These are phyloP conservation scores for Sebastes schlegelii DNA, from an alignment of 2,113 vertebrate species.

Conservation along the genomic window DNA sequence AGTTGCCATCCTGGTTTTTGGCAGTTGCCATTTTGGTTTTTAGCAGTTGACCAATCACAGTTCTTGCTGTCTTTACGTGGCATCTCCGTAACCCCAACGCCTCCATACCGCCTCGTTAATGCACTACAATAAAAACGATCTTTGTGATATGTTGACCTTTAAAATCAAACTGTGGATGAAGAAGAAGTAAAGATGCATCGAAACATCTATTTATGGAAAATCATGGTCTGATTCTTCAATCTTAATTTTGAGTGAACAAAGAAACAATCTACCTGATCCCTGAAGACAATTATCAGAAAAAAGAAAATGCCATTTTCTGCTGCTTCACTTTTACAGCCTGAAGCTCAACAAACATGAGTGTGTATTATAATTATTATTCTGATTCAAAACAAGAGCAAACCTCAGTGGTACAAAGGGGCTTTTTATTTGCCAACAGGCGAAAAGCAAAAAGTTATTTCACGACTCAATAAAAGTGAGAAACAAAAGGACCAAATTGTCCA, in stretches of 20 bases:
- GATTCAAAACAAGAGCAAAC: neutral
- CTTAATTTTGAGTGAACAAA: neutral
- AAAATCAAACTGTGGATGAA: too few species aligned
- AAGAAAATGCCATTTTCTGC: neutral
- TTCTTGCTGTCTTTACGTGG: too few species aligned
- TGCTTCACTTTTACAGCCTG: slow-evolving; percentile 1
- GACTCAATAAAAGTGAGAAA: slow-evolving; percentile 20
- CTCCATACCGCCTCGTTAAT: too few species aligned
- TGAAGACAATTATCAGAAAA: neutral
- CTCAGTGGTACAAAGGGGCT: neutral
- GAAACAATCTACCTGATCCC: neutral
- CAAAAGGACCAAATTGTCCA: neutral
- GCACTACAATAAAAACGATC: too few species aligned
- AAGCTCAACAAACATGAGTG: neutral
- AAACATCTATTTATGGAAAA: too few species aligned
- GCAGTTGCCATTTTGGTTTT: too few species aligned
- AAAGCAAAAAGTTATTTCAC: neutral
- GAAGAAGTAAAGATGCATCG: too few species aligned
- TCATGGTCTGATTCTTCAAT: neutral
- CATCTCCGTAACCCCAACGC: too few species aligned
- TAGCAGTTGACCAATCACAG: too few species aligned
- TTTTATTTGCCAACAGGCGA: neutral
- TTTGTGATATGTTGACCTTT: too few species aligned
- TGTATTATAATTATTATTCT: neutral
- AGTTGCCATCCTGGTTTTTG: too few species aligned